These are phyloP conservation scores for Jacana jacana DNA, from an alignment of 2,113 vertebrate genomes.

Conservation along the genomic window DNA sequence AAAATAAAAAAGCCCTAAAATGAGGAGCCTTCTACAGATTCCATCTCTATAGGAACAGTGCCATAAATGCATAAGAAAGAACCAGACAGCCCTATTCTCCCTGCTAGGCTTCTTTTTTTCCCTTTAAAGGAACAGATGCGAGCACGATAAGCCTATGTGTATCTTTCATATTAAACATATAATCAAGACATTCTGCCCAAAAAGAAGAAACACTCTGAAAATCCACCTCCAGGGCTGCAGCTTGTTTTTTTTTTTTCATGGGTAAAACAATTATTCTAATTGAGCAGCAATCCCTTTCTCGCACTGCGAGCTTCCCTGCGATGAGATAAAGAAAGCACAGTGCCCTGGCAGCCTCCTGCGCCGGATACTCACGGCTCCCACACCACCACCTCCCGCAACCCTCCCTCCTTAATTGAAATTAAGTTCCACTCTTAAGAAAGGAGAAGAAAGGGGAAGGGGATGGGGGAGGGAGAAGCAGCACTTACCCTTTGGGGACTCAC, in stretches of 20 bases:
- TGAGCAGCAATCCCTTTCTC: constrained; percentile 11
- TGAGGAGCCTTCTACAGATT: constrained; percentile 26
- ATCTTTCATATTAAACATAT: background rate
- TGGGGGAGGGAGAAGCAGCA: constrained; percentile 26
- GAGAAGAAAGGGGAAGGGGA: constrained; percentile 44
- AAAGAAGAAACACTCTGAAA: background rate
- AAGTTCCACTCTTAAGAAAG: constrained; percentile 26
- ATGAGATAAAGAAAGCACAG: background rate
- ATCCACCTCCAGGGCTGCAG: background rate
- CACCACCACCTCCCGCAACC: background rate
- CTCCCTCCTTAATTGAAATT: constrained; percentile 2
- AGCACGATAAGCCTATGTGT: background rate
- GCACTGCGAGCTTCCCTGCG: background rate
- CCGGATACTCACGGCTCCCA: background rate
- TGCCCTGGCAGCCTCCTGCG: background rate
- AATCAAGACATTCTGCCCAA: background rate
- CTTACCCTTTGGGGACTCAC: constrained; percentile 92
- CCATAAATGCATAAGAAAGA: constrained; percentile 31
- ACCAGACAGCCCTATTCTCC: constrained; percentile 36
- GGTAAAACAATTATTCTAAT: constrained; percentile 41
- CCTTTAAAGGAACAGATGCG: constrained; percentile 66
- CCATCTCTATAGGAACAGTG: constrained; percentile 58
- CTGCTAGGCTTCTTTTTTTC: constrained; percentile 12
- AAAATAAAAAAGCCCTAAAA: background rate
- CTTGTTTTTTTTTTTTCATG: background rate